A percentile compares a stretch with the other conserved stretches of the same genome.
Conservation (phyloP, 1,140 invertebrate genomes). For the Hesperophylax magnus region DNA sequence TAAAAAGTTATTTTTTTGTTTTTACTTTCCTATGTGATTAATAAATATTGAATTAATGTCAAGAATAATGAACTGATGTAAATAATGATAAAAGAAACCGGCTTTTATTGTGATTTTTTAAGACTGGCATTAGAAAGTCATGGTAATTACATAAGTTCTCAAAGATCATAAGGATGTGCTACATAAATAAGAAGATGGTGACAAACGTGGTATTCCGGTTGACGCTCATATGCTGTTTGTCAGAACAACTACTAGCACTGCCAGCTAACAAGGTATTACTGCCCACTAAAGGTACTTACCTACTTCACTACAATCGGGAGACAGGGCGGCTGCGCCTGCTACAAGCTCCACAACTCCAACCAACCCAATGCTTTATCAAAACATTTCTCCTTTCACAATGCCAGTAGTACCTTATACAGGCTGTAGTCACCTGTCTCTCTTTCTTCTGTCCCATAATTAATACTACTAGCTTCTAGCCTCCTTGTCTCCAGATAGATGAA, state of each 20-base stretch:
- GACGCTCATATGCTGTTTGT: slow-evolving; percentile 2
- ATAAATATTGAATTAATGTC: background rate
- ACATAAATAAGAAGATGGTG: slow-evolving; percentile 7
- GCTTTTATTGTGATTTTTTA: background rate
- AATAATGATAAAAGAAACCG: background rate
- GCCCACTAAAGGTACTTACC: background rate
- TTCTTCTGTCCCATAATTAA: background rate
- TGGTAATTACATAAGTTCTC: background rate
- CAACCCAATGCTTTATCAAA: background rate
- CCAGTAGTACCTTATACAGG: background rate
- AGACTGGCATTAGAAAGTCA: background rate
- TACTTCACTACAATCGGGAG: background rate
- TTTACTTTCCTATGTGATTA: background rate
- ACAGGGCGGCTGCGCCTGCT: background rate
- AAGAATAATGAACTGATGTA: background rate
- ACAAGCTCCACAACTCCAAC: background rate
- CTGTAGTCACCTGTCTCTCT: background rate
- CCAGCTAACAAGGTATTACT: background rate
- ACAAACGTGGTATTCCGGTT: background rate
- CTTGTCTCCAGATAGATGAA: background rate
- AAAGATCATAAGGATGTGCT: background rate
- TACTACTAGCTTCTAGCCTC: background rate
- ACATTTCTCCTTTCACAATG: background rate
- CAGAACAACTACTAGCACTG: background rate
- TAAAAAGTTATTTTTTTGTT: background rate